These are phyloP conservation scores for Hirundo rustica DNA, from an alignment of 2,797 vertebrate genomes.

Conservation along the genomic window DNA sequence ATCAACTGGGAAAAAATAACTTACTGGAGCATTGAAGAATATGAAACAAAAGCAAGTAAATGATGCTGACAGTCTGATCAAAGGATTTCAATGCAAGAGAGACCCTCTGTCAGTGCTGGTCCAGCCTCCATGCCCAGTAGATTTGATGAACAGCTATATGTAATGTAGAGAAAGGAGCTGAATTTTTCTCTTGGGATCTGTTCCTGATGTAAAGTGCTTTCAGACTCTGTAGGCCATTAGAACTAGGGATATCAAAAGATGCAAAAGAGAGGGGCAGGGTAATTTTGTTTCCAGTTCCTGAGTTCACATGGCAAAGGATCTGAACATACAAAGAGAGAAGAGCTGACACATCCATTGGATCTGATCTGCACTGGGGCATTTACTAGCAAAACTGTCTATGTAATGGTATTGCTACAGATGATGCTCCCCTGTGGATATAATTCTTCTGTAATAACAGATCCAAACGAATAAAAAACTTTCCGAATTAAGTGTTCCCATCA, in stretches of 20 bases:
- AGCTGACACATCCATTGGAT: neutral
- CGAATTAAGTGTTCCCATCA: neutral
- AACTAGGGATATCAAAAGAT: neutral
- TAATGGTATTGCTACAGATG: neutral
- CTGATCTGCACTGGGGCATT: neutral
- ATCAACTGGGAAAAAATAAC: constrained; percentile 22
- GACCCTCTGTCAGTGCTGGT: neutral
- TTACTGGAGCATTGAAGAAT: neutral
- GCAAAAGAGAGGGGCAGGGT: neutral
- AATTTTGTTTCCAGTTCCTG: neutral
- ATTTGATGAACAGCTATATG: neutral
- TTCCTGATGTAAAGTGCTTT: constrained; percentile 10
- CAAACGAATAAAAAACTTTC: neutral
- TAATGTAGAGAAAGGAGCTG: neutral
- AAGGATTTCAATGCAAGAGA: neutral
- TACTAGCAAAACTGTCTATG: neutral
- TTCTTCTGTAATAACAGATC: neutral
- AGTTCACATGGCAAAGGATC: neutral
- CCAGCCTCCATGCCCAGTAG: neutral
- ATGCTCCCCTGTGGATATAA: neutral
- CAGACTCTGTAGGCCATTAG: neutral
- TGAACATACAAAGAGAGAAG: neutral
- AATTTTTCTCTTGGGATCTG: constrained; percentile 14
- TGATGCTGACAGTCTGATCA: constrained; percentile 29
- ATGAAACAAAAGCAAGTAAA: constrained; percentile 29